Percentiles rank a stretch among this genome's conserved stretches.
phyloP scores from a whole-genome alignment of 35 echinoderm and acorn worm species.

The Anneissia japonica region DNA sequence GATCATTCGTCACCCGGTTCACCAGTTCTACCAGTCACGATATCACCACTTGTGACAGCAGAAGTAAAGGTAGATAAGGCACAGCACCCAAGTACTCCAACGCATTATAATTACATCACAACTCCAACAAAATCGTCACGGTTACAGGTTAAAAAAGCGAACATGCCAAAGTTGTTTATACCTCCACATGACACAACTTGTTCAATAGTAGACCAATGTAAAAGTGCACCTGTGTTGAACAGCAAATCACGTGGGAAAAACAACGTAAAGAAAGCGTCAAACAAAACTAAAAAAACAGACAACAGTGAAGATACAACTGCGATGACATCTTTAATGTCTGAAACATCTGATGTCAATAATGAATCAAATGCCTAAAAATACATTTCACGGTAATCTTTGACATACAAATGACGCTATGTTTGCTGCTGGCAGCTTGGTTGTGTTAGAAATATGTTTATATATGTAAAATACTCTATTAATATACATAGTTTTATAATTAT shows the following conservation, averaged over 20 bases:
- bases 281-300: neutral
- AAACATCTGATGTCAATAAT: neutral
- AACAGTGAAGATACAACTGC: neutral
- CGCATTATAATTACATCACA: neutral
- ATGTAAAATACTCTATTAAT: too few species aligned
- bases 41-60: neutral
- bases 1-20: neutral
- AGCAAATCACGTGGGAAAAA: neutral
- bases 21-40: neutral
- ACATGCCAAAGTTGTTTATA: neutral
- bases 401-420: too few species aligned
- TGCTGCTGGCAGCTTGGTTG: too few species aligned
- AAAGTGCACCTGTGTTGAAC: neutral
- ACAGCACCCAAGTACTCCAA: neutral
- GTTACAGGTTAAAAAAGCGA: neutral
- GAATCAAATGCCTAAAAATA: too few species aligned
- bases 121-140: neutral
- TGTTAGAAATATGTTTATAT: too few species aligned
- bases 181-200: neutral
- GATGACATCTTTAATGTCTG: neutral
- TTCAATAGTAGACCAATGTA: neutral
- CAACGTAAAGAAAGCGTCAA: neutral
- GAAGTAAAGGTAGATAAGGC: neutral
- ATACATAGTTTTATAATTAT: too few species aligned
- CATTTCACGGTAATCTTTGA: too few species aligned